Evolutionary conservation across 2,113 vertebrate genomes (phyloP), one percentile per base, ranked within the genome.

Genomic region (Heterotis niloticus): DNA sequence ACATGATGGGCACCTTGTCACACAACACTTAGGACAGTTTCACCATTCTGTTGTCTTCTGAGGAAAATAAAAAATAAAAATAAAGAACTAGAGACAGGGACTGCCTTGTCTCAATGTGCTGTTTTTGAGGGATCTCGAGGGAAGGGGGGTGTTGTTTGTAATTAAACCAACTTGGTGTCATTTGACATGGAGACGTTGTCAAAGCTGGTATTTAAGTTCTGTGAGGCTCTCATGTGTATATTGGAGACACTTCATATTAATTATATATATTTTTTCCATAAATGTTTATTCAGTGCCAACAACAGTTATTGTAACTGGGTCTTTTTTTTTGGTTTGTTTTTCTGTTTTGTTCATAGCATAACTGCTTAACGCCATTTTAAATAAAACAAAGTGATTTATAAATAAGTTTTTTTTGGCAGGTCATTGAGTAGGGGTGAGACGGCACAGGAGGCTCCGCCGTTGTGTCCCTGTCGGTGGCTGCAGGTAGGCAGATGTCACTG

Each of bases 301-400:
- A 88, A 66, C 83, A 89, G 82, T 91, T 90, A 86, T 86, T 91
- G 84, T 86, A 86, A 87, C 85, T 89, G 82, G 85, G 84, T 80
- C 16, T 86, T 82, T 86, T 89, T 82, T 80, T 80, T 78, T 86
- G 64, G 75, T 82, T 82, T 78, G 76, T 80, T 79, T 83, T 82
- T 28, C 75, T 20, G 20, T 82, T 85, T 81, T 81, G 79, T 88
- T 91, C 82, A 84, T 85, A 75, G 78, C 80, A 57, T 83, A 85
- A 86, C 76, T 90, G 86, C 90, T 84, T 89, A 87, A 85, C 90
- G 87, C 91, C 92, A 91, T 87, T 92, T 92, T 88, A 88, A 91
- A 91, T 91, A 90, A 91, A 91, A 88, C 79, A 89, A 83, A 85
- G 71, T 91, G 88, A 88, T 92, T 93, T 93, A 88, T 92, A 91